phyloP scores from a whole-genome alignment of 1,140 invertebrate species.

The Zaprionus capensis region DNA sequence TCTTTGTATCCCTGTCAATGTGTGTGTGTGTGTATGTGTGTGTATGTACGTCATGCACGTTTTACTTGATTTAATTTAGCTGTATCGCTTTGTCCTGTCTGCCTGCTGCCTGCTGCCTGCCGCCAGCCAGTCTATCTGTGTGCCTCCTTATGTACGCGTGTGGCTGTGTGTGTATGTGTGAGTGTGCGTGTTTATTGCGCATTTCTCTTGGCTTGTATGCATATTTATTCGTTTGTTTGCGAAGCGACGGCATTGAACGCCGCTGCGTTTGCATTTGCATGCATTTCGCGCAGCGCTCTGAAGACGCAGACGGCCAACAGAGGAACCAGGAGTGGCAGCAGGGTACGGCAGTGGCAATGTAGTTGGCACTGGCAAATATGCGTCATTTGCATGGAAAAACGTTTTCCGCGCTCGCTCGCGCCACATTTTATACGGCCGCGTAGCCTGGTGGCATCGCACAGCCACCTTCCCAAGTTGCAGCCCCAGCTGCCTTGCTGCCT shows the following conservation, averaged over 20 bases:
- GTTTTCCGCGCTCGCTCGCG: constrained; percentile 51
- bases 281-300: constrained; percentile 74
- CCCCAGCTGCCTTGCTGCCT: constrained; percentile 4
- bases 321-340: neutral
- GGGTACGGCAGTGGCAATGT: constrained; percentile 26
- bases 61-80: constrained; percentile 80
- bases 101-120: constrained; percentile 2
- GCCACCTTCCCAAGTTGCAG: neutral
- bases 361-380: constrained; percentile 66
- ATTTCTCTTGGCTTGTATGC: constrained; percentile 65
- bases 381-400: constrained; percentile 82
- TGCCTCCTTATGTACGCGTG: constrained; percentile 1
- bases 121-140: constrained; percentile 16
- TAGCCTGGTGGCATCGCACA: neutral
- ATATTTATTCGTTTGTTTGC: constrained; percentile 82
- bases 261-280: constrained; percentile 74
- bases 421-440: constrained; percentile 53
- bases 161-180: constrained; percentile 26
- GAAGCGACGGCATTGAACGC: constrained; percentile 67
- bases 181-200: constrained; percentile 78
- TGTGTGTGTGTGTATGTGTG: constrained; percentile 33
- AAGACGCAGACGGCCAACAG: constrained; percentile 54
- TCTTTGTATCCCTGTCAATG: constrained; percentile 19
- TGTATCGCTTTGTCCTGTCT: constrained; percentile 54
- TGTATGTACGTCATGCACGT: constrained; percentile 64